These are phyloP conservation scores for Tetranychus urticae DNA, from an alignment of 1,140 invertebrate genomes.

Conservation along the genomic window DNA sequence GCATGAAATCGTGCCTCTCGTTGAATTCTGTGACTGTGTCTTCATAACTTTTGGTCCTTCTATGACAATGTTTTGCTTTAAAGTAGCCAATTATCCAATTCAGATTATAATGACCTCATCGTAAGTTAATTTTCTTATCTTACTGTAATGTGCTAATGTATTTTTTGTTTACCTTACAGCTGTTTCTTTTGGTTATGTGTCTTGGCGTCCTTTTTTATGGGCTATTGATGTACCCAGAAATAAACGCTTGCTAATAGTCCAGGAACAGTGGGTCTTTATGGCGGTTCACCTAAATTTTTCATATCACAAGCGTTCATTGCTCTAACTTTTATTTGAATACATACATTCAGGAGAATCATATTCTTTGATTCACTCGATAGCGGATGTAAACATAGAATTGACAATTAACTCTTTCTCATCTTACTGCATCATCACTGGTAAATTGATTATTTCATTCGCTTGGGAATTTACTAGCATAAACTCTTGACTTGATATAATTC, in stretches of 20 bases:
- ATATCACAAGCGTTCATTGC: slow-evolving; percentile 51
- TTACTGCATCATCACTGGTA: slow-evolving; percentile 52
- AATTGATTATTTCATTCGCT: slow-evolving; percentile 14
- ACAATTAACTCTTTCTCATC: slow-evolving; percentile 54
- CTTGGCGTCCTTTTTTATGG: slow-evolving; percentile 67
- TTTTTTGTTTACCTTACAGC: slow-evolving; percentile 18
- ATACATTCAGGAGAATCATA: slow-evolving; percentile 84
- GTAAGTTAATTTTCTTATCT: slow-evolving; percentile 17
- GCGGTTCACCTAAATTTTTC: slow-evolving; percentile 55
- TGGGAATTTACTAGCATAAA: neutral
- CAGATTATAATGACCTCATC: slow-evolving; percentile 71
- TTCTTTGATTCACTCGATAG: slow-evolving; percentile 71
- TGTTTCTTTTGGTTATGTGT: slow-evolving; percentile 88
- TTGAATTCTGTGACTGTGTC: slow-evolving; percentile 82
- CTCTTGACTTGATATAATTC: too few relatives aligned
- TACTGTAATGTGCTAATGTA: too few relatives aligned
- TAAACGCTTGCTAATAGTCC: slow-evolving; percentile 60
- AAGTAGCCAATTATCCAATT: slow-evolving; percentile 70
- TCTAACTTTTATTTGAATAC: slow-evolving; percentile 64
- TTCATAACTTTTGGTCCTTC: slow-evolving; percentile 75
- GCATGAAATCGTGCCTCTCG: slow-evolving; percentile 44
- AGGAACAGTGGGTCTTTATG: slow-evolving; percentile 65
- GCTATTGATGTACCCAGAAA: slow-evolving; percentile 51
- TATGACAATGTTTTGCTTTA: slow-evolving; percentile 65
- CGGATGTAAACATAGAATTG: slow-evolving; percentile 41